A percentile compares a stretch with the other conserved stretches of the same genome.
phyloP scores from a whole-genome alignment of 2,113 vertebrate species.

The Corythornis vintsioides region DNA sequence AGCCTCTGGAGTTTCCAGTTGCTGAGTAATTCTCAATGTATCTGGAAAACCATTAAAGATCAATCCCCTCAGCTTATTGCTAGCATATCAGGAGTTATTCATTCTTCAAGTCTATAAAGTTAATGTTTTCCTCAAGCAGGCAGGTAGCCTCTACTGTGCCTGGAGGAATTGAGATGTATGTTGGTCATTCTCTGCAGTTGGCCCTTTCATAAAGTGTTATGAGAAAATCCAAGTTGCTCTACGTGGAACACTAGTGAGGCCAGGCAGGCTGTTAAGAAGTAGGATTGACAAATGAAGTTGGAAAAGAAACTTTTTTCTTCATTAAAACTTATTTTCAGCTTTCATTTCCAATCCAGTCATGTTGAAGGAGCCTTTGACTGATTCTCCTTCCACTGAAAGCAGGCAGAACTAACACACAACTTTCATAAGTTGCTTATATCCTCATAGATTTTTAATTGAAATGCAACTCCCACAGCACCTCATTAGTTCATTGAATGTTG shows the following conservation, averaged over 20 bases:
- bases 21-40: background rate
- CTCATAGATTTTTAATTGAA: constrained; percentile 60
- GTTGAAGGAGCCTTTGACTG: background rate
- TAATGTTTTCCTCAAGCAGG: background rate
- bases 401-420: constrained; percentile 32
- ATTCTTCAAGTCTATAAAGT: constrained; percentile 7
- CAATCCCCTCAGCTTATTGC: background rate
- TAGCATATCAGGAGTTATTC: background rate
- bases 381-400: background rate
- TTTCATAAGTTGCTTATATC: background rate
- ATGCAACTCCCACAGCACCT: constrained; percentile 39
- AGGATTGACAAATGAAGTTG: background rate
- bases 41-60: background rate
- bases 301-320: background rate
- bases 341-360: background rate
- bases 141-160: background rate
- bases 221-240: background rate
- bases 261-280: background rate
- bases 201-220: background rate
- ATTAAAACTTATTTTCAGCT: background rate
- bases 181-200: background rate
- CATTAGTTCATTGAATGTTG: constrained; percentile 50
- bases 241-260: background rate
- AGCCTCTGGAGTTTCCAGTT: background rate
- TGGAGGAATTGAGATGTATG: background rate